Evolutionary conservation across 2,888 invertebrate species (phyloP), one percentile per base, ranked within the genome.

Genomic region (Capitulum mitella): DNA sequence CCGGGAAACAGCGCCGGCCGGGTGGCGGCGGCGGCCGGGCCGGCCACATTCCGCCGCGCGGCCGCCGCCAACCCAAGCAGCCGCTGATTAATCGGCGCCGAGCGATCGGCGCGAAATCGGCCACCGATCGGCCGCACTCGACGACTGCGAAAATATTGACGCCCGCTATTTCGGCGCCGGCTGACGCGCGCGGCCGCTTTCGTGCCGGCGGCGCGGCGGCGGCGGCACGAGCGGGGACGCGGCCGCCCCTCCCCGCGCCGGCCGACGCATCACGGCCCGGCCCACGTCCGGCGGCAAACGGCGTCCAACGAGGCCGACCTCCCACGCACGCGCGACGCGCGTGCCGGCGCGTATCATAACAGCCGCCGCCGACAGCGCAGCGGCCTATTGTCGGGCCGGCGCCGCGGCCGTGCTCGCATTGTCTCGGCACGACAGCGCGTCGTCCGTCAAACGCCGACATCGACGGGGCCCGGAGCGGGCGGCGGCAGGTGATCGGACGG

Each of bases 71-170:
- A 70, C 6, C 5, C 8, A 70, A 70, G 70, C 70, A 70, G 26
- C 70, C 37, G 37, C 3, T 70, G 64, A 64, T 32, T 34, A 34
- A 64, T 64, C 64, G 34, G 19, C 34, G 64, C 14, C 32, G 34
- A 34, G 64, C 64, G 64, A 64, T 64, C 64, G 16, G 16, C 40
- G 10, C 6, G 14, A 29, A 12, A n/a, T 10, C 40, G 37, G 22
- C 70, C 5, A 26, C 40, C 6, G 10, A 22, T 10, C 37, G 58
- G 58, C 58, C 58, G 58, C n/a, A 3, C 10, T 29, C 58, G 58
- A n/a, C 29, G 58, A 29, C 70, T 70, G 70, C 8, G 26, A 70
- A 70, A 70, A 70, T 70, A 70, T 70, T 70, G 70, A 70, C 70
- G 37, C 70, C 26, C 34, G 70, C 40, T 37, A 40, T 70, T 70